Evolutionary conservation across 2,113 vertebrate species (phyloP), one percentile per base, ranked within the genome.

Genomic region (Ranitomeya imitator): DNA sequence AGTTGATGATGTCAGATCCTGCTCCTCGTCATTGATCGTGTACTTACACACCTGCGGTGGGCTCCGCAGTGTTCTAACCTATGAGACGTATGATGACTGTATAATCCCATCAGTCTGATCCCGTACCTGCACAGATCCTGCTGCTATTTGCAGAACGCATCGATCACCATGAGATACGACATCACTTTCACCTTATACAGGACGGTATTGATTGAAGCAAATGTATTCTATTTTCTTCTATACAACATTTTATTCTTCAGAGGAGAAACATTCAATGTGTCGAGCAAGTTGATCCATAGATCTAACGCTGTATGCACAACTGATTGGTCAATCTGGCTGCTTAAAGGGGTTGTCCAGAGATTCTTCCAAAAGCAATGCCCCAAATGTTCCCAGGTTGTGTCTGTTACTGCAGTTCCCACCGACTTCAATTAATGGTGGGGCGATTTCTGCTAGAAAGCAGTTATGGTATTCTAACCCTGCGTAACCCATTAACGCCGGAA

Each of bases 181-280:
- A 37, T 73, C 6, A 26, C 69, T 23, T 19, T 74, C 71, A 45
- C 8, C 51, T 51, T 74, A 45, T 51, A 52, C 51, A 52, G 73
- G 37, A 16, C 51, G 16, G 19, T 76, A 76, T 76, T 21, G 73
- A 76, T 76, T 52, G 21, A 60, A 80, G 23, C 54, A 80, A 57
- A 80, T 59, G 78, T 26, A 60, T 80, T 59, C 78, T 80, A 76
- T 76, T 21, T 71, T 67, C 7, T 74, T 73, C 69, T 18, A 16
- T 18, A 14, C 69, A 37, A 10, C 69, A 15, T 73, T 37, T 71
- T 37, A 55, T 79, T 76, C 6, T 16, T 19, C 37, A 18, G 37
- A 45, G 37, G 37, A 45, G 37, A 37, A 51, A 9, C 16, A 3
- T 18, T 1, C 73, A 18, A 51, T 76, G 18, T 60, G 13, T 60